Conservation (phyloP, 2,888 invertebrate species). For the Lacanobia wlatinum region DNA sequence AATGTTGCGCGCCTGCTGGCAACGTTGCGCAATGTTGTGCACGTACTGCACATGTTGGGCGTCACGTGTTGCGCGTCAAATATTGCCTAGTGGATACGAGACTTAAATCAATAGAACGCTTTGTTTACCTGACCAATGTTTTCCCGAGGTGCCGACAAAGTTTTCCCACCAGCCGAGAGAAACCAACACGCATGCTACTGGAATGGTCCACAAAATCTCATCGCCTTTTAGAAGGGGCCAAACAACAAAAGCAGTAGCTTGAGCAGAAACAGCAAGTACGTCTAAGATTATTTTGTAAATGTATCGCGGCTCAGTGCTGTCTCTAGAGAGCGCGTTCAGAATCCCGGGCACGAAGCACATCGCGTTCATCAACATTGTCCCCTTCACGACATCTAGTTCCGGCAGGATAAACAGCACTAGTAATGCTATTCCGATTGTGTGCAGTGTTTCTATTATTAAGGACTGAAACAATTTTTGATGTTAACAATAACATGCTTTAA, state of each 20-base stretch:
- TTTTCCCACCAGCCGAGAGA: conserved; percentile 97
- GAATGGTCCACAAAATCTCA: conserved; percentile 91
- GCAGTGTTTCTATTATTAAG: conserved; percentile 94
- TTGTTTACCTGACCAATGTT: conserved; percentile 76
- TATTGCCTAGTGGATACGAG: too few relatives aligned
- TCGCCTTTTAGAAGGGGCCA: conserved; percentile 92
- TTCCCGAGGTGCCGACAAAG: conserved; percentile 89
- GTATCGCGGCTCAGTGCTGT: conserved; percentile 79
- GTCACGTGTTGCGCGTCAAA: too few relatives aligned
- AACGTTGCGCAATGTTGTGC: too few relatives aligned
- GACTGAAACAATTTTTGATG: conserved; percentile 81
- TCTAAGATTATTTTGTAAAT: conserved; percentile 88
- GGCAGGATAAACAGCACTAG: conserved; percentile 95
- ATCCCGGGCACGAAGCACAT: conserved; percentile 96
- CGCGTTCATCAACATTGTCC: conserved; percentile 96
- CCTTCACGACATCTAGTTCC: conserved; percentile 95
- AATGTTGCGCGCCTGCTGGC: too few relatives aligned
- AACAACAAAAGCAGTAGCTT: conserved; percentile 92
- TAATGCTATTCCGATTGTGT: conserved; percentile 94
- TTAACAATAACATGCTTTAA: not conserved
- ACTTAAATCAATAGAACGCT: not conserved
- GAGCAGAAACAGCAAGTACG: conserved; percentile 91
- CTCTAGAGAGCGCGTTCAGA: conserved; percentile 91
- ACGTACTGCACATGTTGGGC: too few relatives aligned
- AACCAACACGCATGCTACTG: conserved; percentile 92